Evolutionary conservation across 2,797 vertebrate genomes (phyloP), one percentile per base, ranked within the genome.

Genomic region (Myripristis jacobus): DNA sequence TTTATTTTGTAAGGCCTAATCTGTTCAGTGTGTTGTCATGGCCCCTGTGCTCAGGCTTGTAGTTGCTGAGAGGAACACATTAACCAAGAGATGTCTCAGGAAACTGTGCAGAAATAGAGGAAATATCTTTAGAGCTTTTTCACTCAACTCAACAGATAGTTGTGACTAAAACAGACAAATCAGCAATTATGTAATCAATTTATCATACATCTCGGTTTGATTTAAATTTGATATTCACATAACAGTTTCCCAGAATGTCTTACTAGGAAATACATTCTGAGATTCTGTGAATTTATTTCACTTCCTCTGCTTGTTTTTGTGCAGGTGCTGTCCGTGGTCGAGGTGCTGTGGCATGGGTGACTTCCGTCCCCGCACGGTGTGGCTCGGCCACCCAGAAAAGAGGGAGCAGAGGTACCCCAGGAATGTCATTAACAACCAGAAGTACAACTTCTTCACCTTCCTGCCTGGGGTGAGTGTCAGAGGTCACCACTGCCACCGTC

Each of bases 351-450:
- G 97, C 11, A 93, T 94, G 89, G 95, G 98, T 1, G 97, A 99
- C 36, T 95, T 97, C 22, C 94, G 96, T 75, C 98, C 97, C 46
- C 95, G 98, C 12, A 98, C 96, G 0, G 97, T 99, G 73, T 99
- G 98, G 98, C 93, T 99, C 21, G 97, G 98, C 77, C 97, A 98
- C 64, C 98, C 98, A 0, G 98, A 99, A 85, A 99, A 99, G 87
- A 94, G 97, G 87, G 98, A 98, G 21, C 98, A 99, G 93, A 92
- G 97, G 25, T 99, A 97, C 87, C 97, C 97, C 34, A 94, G 96
- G 85, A 99, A 99, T 88, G 97, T 99, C 85, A 97, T 99, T 94
- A 99, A 99, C 94, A 99, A 99, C 80, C 98, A 98, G 94, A 99
- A 99, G 88, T 99, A 98, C 95, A 99, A 99, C 92, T 97, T 99